Evolutionary conservation across 1,140 invertebrate species (phyloP).

Genomic region (Megalopta genalis): DNA sequence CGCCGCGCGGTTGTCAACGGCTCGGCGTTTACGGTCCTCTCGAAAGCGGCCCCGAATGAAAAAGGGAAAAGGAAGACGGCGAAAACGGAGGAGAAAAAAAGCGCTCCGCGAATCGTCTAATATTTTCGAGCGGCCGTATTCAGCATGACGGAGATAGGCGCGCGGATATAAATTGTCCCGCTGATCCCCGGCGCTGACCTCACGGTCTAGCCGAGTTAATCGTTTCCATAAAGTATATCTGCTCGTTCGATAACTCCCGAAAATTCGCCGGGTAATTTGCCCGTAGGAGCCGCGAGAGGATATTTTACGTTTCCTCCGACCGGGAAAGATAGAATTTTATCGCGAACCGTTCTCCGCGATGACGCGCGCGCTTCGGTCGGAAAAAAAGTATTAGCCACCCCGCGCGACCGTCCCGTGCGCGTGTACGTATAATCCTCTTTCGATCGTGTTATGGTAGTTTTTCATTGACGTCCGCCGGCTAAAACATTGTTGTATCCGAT

Average conservation of each 20-base stretch:
- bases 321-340: not conserved
- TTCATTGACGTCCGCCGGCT: not conserved
- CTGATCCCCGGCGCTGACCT: constrained; percentile 1
- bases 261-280: not conserved
- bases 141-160: constrained; percentile 12
- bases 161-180: constrained; percentile 18
- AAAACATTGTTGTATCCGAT: not conserved
- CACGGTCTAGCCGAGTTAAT: constrained; percentile 8
- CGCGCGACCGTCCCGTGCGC: not conserved
- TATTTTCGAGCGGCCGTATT: constrained; percentile 35
- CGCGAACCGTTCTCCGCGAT: not conserved
- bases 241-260: not conserved
- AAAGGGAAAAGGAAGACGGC: not conserved
- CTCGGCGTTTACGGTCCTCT: constrained; percentile 15
- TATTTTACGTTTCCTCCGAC: not conserved
- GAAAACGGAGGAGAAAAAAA: not conserved
- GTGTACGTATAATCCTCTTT: not conserved
- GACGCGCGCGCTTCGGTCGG: not conserved
- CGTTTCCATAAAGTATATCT: not conserved
- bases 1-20: constrained; percentile 45
- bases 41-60: not conserved
- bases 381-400: not conserved
- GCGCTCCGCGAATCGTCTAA: constrained; percentile 12
- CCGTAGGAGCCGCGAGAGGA: not conserved
- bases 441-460: not conserved